Base-by-base conservation (phyloP, 35 echinoderm and acorn worm genomes). In the Ophioderma brevispina region DNA sequence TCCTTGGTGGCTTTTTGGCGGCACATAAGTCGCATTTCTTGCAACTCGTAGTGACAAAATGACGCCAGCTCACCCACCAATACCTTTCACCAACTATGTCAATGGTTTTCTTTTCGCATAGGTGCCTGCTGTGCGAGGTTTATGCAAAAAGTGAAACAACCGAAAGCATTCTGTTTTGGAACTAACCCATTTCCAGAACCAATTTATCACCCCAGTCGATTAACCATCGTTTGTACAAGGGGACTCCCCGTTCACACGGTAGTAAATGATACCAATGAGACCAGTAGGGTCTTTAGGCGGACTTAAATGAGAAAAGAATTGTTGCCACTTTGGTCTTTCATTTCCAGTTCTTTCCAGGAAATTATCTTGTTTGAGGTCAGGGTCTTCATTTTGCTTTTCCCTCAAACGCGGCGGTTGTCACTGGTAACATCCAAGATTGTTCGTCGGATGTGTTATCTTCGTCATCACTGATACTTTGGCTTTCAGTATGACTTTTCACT, bases 21-120 rank as follows among this genome's bases (percentile, higher is more conserved):
- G 85, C 85, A 87, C 85, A 87, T 38, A 18, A 6, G 75, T 87
- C 86, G 40, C 86, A 87, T 0, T 28, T 78, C 38, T 41, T 87
- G 39, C 86, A 87, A 15, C 37, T 36, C 25, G n/a, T 32, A 1
- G 3, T 78, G 4, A 46, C 86, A 41, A 37, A 55, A 25, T 77
- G 33, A 76, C 86, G 55, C 55, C 63, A 87, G 8, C 36, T n/a
- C 6, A 39, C 36, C 86, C 85, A 87, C 23, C 75, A 87, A 41
- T 40, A 78, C 13, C 86, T 11, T 23, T 36, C 32, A 13, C 75
- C 35, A 0, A 87, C 39, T 40, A 64, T 36, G 15, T 87, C 64
- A 13, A 78, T 18, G 14, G 64, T 87, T 40, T 87, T 87, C 0
- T 75, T 87, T 87, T 87, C 75, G 25, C 75, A 64, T 5, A 77